Percentiles rank a stretch among this genome's conserved stretches.
Evolutionary conservation across 1,140 invertebrate genomes (phyloP).

Genomic region (Pseudomyrmex concolor): DNA sequence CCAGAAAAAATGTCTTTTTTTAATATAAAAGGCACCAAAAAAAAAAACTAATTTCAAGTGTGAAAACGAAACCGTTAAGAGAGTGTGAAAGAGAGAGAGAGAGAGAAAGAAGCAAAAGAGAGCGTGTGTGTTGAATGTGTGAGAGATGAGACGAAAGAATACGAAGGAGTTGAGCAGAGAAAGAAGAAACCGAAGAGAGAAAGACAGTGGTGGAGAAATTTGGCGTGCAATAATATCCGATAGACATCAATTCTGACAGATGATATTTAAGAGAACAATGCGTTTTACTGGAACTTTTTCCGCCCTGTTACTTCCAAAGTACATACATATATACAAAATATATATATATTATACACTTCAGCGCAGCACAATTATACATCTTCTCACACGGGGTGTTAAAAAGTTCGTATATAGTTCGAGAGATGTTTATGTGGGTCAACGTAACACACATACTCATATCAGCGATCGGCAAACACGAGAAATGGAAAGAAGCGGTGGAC

Average conservation of each 20-base stretch:
- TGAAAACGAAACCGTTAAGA: slow-evolving; percentile 41
- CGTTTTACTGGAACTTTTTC: slow-evolving; percentile 39
- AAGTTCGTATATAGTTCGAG: slow-evolving; percentile 4
- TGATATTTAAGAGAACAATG: not conserved
- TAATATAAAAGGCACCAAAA: slow-evolving; percentile 67
- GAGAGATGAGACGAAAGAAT: not conserved
- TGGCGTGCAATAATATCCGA: slow-evolving; percentile 64
- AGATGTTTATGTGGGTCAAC: slow-evolving; percentile 33
- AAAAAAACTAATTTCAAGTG: slow-evolving; percentile 61
- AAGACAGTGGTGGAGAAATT: not conserved
- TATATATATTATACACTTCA: not conserved
- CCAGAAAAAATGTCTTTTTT: slow-evolving; percentile 74
- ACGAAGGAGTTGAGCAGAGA: not conserved
- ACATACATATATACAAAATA: slow-evolving; percentile 44
- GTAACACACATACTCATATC: slow-evolving; percentile 49
- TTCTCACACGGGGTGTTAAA: not conserved
- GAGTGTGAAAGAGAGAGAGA: not conserved
- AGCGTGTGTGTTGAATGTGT: not conserved
- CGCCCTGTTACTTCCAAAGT: slow-evolving; percentile 46
- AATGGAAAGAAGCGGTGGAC: not conserved
- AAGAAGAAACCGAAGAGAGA: slow-evolving; percentile 1
- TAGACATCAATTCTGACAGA: slow-evolving; percentile 13
- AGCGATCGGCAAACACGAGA: slow-evolving; percentile 20
- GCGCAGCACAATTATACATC: slow-evolving; percentile 51
- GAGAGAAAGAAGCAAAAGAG: not conserved